These are phyloP conservation scores for Lottia scabra DNA, from an alignment of 2,888 invertebrate species.

Conservation along the genomic window DNA sequence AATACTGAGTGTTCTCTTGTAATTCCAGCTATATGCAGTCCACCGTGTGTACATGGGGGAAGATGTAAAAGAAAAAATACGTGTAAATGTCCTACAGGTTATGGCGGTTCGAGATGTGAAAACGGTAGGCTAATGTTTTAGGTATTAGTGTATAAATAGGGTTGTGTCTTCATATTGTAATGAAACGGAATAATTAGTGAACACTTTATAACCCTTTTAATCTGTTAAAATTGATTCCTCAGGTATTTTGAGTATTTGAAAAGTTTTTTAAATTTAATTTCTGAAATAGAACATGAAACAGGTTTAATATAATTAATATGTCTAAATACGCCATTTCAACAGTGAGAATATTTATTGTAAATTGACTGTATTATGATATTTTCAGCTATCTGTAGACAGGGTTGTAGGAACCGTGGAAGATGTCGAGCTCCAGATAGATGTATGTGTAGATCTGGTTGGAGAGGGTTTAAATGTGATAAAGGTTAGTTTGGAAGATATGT, in stretches of 20 bases:
- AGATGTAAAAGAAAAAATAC: constrained; percentile 29
- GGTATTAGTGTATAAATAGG: too few relatives aligned
- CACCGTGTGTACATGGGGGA: constrained; percentile 32
- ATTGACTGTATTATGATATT: constrained; percentile 1
- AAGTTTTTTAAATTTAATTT: too few relatives aligned
- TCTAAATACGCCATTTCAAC: too few relatives aligned
- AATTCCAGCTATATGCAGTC: constrained; percentile 32
- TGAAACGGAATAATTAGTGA: too few relatives aligned
- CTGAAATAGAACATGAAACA: too few relatives aligned
- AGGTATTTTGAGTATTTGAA: too few relatives aligned
- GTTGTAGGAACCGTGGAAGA: constrained; percentile 35
- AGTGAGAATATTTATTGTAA: background rate
- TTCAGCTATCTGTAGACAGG: constrained; percentile 33
- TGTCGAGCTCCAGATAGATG: constrained; percentile 35
- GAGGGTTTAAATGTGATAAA: constrained; percentile 34
- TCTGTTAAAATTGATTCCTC: too few relatives aligned
- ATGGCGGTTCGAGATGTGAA: constrained; percentile 25
- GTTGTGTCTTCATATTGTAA: too few relatives aligned
- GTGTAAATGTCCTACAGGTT: constrained; percentile 34
- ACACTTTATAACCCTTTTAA: too few relatives aligned
- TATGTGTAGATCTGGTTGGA: constrained; percentile 37
- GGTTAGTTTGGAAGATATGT: too few relatives aligned
- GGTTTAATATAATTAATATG: too few relatives aligned
- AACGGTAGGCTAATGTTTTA: too few relatives aligned
- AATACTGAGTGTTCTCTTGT: background rate